phyloP scores from a whole-genome alignment of 1,140 invertebrate species.

The Scaptomyza graminum region DNA sequence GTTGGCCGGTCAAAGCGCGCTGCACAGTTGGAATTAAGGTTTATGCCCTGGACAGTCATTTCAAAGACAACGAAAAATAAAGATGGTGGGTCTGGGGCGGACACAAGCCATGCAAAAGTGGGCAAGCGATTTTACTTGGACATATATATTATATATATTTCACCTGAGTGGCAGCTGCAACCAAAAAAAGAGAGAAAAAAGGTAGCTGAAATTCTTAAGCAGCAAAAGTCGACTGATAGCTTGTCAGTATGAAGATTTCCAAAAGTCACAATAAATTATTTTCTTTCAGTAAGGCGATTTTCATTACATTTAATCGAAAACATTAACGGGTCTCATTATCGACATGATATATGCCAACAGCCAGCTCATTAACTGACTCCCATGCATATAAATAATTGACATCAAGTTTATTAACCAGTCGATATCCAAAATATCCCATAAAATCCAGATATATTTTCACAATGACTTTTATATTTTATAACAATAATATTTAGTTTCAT shows the following conservation, averaged over 20 bases:
- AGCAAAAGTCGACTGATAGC: conserved; percentile 1
- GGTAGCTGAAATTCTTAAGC: conserved; percentile 33
- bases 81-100: not conserved
- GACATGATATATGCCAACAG: not conserved
- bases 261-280: conserved; percentile 17
- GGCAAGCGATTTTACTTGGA: conserved; percentile 1
- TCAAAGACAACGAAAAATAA: conserved; percentile 4
- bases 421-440: too few relatives aligned
- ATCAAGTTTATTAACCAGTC: too few relatives aligned
- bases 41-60: conserved; percentile 44
- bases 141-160: conserved; percentile 11
- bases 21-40: conserved; percentile 42
- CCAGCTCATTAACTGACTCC: not conserved
- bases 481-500: too few relatives aligned
- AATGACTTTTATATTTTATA: too few relatives aligned
- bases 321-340: not conserved
- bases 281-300: conserved; percentile 13
- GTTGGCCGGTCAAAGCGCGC: conserved; percentile 26
- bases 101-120: conserved; percentile 17
- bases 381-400: not conserved
- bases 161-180: conserved; percentile 13
- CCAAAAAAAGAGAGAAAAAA: not conserved
- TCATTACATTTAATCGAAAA: not conserved
- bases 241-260: conserved; percentile 6
- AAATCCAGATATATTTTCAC: too few relatives aligned